These are phyloP conservation scores for Ophion obscuratus DNA, from an alignment of 2,888 invertebrate species.

Conservation along the genomic window DNA sequence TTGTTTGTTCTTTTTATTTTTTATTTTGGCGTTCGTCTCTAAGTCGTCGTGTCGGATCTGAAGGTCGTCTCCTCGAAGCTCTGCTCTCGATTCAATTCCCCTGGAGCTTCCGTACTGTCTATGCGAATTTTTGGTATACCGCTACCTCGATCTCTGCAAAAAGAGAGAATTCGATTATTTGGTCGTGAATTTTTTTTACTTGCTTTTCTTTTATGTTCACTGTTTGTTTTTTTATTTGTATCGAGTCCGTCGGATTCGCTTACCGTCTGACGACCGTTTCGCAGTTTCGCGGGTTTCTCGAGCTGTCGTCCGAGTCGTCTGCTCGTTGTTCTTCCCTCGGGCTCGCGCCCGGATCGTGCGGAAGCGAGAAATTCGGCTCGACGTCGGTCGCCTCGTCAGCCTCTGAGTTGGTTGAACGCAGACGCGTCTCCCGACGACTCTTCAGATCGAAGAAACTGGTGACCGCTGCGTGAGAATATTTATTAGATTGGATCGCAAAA, in stretches of 20 bases:
- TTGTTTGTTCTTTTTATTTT: slow-evolving; percentile 18
- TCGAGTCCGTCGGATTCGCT: neutral
- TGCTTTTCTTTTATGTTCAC: neutral
- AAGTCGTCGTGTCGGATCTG: slow-evolving; percentile 59
- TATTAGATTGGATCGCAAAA: neutral
- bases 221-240: neutral
- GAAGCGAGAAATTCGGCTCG: slow-evolving; percentile 74
- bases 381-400: slow-evolving; percentile 74
- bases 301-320: slow-evolving; percentile 27
- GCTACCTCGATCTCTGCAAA: slow-evolving; percentile 42
- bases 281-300: slow-evolving; percentile 18
- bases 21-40: slow-evolving; percentile 15
- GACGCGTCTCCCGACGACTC: slow-evolving; percentile 65
- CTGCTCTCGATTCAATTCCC: slow-evolving; percentile 41
- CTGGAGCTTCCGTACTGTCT: slow-evolving; percentile 56
- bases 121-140: slow-evolving; percentile 66
- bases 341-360: slow-evolving; percentile 69
- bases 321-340: slow-evolving; percentile 31
- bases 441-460: slow-evolving; percentile 62
- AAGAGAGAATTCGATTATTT: neutral
- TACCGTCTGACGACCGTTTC: slow-evolving; percentile 44
- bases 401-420: slow-evolving; percentile 77
- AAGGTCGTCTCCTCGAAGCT: slow-evolving; percentile 57
- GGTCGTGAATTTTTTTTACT: neutral
- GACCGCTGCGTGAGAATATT: slow-evolving; percentile 28